These are phyloP conservation scores for Orussus abietinus DNA, from an alignment of 1,140 invertebrate species.

Conservation along the genomic window DNA sequence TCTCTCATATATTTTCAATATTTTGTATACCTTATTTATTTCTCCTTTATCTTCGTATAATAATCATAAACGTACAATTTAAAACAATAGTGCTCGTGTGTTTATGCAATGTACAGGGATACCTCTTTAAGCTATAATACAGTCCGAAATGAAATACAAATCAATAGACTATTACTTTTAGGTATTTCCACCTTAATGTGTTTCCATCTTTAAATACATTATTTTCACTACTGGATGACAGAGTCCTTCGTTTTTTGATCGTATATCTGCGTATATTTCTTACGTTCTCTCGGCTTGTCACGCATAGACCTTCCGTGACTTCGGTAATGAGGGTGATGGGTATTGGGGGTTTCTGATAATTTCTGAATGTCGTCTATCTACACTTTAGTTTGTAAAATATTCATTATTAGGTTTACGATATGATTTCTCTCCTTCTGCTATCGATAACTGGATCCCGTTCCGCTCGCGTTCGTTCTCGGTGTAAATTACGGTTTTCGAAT, in stretches of 20 bases:
- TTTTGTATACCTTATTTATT: slow-evolving; percentile 50
- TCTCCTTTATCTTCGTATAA: slow-evolving; percentile 48
- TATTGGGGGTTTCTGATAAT: slow-evolving; percentile 32
- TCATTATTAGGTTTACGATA: slow-evolving; percentile 54
- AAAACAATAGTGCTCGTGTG: slow-evolving; percentile 48
- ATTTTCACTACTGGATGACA: slow-evolving; percentile 52
- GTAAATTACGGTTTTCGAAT: slow-evolving; percentile 25
- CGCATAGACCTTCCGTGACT: slow-evolving; percentile 6
- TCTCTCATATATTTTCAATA: slow-evolving; percentile 47
- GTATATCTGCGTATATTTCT: slow-evolving; percentile 22
- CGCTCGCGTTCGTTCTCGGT: slow-evolving; percentile 22
- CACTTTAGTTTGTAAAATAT: slow-evolving; percentile 53
- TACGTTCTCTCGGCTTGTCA: too few species aligned
- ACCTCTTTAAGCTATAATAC: slow-evolving; percentile 54
- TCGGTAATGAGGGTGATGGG: slow-evolving; percentile 15
- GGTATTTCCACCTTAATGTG: slow-evolving; percentile 33
- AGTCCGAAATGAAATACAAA: slow-evolving; percentile 52
- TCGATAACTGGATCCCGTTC: slow-evolving; percentile 20
- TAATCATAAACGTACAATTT: slow-evolving; percentile 51
- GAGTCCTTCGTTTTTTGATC: slow-evolving; percentile 35
- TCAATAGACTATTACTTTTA: slow-evolving; percentile 50
- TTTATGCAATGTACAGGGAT: slow-evolving; percentile 54
- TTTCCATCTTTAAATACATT: slow-evolving; percentile 42
- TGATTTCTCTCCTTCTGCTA: slow-evolving; percentile 43
- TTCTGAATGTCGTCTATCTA: slow-evolving; percentile 49